Base-by-base conservation (phyloP, 2,797 vertebrate genomes). In the Hipposideros larvatus region DNA sequence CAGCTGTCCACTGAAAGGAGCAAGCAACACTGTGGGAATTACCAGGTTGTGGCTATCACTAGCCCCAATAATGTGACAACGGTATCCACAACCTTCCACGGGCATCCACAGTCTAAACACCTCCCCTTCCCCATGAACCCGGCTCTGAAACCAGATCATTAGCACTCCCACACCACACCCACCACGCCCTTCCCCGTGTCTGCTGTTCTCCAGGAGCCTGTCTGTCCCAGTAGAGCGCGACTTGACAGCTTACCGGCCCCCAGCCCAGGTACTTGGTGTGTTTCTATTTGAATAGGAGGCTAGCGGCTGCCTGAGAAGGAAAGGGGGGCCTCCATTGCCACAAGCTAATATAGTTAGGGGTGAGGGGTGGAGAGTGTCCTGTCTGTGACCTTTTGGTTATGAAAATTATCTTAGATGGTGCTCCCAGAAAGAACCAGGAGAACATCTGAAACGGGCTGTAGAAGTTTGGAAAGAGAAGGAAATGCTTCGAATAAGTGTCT, bases 321-420 rank as follows among this genome's bases (percentile, higher is more conserved):
- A 2, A 66, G 31, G 37, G 41, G 59, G 22, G 78, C 2, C 10
- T 13, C 34, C 11, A 84, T 70, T 92, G n/a, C 55, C 2, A 14
- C 37, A 48, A 77, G 28, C 34, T 57, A 37, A 4, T 26, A 71
- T 18, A 71, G 57, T 34, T 74, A 53, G 10, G 22, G 16, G 26
- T 51, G 31, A 89, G n/a, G 16, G 7, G 6, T 46, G 8, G 48
- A 16, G 43, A 46, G 1, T 57, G n/a, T 59, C 78, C 63, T 91
- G 37, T 65, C 46, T 70, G 10, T 89, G 93, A 87, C n/a, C n/a
- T 92, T 31, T 51, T 57, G 46, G 19, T 70, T 90, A 68, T 57
- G 46, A 88, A 94, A 97, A 94, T 19, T 66, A 31, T 83, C 59
- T 94, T 78, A 68, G 31, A 53, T 85, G 48, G 18, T 89, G 21